phyloP scores from a whole-genome alignment of 2,888 invertebrate genomes.

The Hyppa rectilinea region DNA sequence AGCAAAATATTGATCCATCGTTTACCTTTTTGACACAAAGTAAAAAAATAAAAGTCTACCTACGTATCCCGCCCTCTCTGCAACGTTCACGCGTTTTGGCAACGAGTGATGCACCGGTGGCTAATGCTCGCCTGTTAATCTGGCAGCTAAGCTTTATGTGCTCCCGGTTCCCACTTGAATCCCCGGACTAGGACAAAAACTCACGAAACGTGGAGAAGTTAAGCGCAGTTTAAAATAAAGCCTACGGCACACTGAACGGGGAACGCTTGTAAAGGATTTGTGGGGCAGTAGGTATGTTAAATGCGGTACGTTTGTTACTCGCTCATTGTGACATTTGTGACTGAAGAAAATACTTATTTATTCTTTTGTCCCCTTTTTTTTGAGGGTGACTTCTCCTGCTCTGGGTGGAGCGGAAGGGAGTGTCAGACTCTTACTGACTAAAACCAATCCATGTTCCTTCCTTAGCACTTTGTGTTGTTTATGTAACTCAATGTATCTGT shows the following conservation, averaged over 20 bases:
- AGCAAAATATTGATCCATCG: neutral
- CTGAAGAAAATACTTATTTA: neutral
- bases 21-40: neutral
- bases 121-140: conserved; percentile 43
- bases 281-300: neutral
- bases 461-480: no score
- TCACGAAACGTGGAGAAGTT: neutral
- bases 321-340: no score
- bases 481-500: neutral
- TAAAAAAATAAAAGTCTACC: neutral
- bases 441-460: no score
- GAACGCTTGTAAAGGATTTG: neutral
- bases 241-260: neutral
- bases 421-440: no score
- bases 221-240: conserved; percentile 9
- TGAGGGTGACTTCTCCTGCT: no score
- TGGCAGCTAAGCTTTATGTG: conserved; percentile 36
- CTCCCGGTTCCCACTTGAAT: conserved; percentile 16
- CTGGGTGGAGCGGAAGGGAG: no score
- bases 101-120: conserved; percentile 32
- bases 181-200: neutral
- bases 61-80: neutral
- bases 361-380: neutral
- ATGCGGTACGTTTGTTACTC: no score
- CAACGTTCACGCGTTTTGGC: conserved; percentile 28